A percentile compares a stretch with the other conserved stretches of the same genome.
Evolutionary conservation across 2,113 vertebrate genomes (phyloP).

Genomic region (Motacilla tschutschensis): DNA sequence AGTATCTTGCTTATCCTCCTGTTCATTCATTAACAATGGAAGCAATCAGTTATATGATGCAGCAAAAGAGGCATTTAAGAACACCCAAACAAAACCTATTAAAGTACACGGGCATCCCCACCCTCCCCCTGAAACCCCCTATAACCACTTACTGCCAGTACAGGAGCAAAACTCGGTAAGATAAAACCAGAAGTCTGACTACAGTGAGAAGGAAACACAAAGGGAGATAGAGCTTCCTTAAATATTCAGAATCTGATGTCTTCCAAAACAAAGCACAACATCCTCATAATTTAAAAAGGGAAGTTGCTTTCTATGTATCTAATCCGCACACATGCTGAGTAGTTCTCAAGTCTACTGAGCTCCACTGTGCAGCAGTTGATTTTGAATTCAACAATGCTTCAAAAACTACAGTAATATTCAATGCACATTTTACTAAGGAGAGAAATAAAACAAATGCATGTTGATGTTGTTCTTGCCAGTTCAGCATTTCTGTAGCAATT

Average conservation of each 20-base stretch:
- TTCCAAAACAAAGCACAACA: slow-evolving; percentile 64
- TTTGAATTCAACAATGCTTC: slow-evolving; percentile 63
- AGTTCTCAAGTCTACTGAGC: slow-evolving; percentile 44
- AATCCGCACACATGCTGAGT: slow-evolving; percentile 46
- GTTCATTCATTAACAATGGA: slow-evolving; percentile 70
- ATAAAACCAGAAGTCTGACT: slow-evolving; percentile 65
- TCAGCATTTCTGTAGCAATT: slow-evolving; percentile 67
- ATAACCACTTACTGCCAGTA: slow-evolving; percentile 59
- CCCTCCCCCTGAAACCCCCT: slow-evolving; percentile 48
- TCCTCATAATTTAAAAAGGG: slow-evolving; percentile 56
- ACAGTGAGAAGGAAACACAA: slow-evolving; percentile 67
- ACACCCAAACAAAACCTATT: slow-evolving; percentile 27
- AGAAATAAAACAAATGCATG: slow-evolving; percentile 51
- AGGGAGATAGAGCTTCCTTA: slow-evolving; percentile 49
- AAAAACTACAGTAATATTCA: slow-evolving; percentile 54
- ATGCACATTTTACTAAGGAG: slow-evolving; percentile 51
- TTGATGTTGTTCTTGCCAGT: slow-evolving; percentile 53
- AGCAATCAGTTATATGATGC: slow-evolving; percentile 56
- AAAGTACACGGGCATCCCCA: slow-evolving; percentile 25
- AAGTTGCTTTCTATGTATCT: slow-evolving; percentile 54
- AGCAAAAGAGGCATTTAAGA: slow-evolving; percentile 66
- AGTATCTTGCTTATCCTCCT: slow-evolving; percentile 25
- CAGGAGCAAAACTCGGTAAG: slow-evolving; percentile 61
- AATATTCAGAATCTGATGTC: slow-evolving; percentile 29
- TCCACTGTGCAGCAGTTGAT: slow-evolving; percentile 56